A percentile compares a stretch with the other conserved stretches of the same genome.
Evolutionary conservation across 2,888 invertebrate genomes (phyloP).

Genomic region (Metacarcinus magister): DNA sequence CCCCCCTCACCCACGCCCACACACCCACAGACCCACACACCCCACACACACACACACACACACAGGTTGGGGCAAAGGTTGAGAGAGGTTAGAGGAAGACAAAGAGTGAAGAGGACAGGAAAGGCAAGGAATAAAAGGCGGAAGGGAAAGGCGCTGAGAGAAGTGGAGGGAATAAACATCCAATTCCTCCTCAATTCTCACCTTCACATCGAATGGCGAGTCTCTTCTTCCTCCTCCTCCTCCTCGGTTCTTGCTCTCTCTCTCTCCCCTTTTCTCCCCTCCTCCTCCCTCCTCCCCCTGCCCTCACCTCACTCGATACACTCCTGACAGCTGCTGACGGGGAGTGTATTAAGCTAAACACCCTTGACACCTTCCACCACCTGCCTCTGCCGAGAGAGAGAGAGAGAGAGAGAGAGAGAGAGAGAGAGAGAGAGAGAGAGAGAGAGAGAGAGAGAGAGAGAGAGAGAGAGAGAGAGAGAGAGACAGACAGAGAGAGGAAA

Average conservation of each 20-base stretch:
- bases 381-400: neutral
- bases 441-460: neutral
- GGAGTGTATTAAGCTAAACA: slow-evolving; percentile 6
- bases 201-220: too few relatives aligned
- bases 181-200: too few relatives aligned
- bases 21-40: too few relatives aligned
- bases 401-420: too few relatives aligned
- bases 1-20: too few relatives aligned
- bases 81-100: neutral
- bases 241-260: neutral
- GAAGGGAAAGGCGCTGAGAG: neutral
- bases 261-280: neutral
- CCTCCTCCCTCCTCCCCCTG: too few relatives aligned
- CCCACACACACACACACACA: too few relatives aligned
- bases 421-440: too few relatives aligned
- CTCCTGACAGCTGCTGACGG: neutral
- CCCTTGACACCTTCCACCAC: neutral
- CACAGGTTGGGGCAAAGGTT: neutral
- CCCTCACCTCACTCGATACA: neutral
- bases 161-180: neutral
- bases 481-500: too few relatives aligned
- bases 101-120: neutral
- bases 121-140: neutral
- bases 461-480: neutral
- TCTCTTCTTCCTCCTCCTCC: neutral